A percentile compares a stretch with the other conserved stretches of the same genome.
These are phyloP conservation scores for Bombyx mori DNA, from an alignment of 1,140 invertebrate genomes.

Conservation along the genomic window ASM3026992v2 NC_085128.1:14970501-14971000, in stretches of 20 bases:
- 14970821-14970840: background rate
- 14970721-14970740: conserved; percentile 25
- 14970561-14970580: too few species aligned
- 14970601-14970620: too few species aligned
- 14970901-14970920: background rate
- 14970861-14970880: too few species aligned
- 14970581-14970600: too few species aligned
- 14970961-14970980: conserved; percentile 1
- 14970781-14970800: conserved; percentile 31
- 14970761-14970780: conserved; percentile 35
- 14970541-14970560: too few species aligned
- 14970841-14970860: background rate
- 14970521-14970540: too few species aligned
- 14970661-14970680: conserved; percentile 7
- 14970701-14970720: conserved; percentile 28
- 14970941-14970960: conserved; percentile 2
- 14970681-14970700: conserved; percentile 21
- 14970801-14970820: conserved; percentile 11
- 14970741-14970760: conserved; percentile 21
- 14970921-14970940: conserved; percentile 1
- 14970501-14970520: too few species aligned
- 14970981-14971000: too few species aligned
- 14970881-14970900: too few species aligned
- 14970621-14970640: too few species aligned
- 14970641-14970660: too few species aligned